Conservation (phyloP, 2,888 invertebrate genomes). For the Andrena haemorrhoa region DNA sequence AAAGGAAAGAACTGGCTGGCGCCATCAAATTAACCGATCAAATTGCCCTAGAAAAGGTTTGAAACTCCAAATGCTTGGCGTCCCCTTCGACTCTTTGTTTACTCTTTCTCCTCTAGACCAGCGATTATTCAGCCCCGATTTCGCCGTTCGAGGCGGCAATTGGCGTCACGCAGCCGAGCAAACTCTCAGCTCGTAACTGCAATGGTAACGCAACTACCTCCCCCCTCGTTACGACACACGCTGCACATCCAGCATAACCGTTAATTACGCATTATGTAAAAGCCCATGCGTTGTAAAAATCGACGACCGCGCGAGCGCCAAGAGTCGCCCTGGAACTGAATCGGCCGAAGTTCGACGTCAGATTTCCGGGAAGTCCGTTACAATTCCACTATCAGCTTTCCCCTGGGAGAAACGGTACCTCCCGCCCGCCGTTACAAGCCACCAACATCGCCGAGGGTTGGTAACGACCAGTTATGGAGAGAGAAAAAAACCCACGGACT, state of each 20-base stretch:
- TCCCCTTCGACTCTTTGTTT: neutral
- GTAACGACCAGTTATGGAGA: neutral
- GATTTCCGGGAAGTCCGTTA: neutral
- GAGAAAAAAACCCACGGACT: neutral
- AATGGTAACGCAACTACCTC: constrained; percentile 58
- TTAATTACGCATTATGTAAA: constrained; percentile 69
- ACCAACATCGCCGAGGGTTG: constrained; percentile 20
- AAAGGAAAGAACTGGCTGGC: too few relatives aligned
- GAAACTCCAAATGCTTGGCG: too few relatives aligned
- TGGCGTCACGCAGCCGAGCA: constrained; percentile 38
- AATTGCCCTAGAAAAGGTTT: too few relatives aligned
- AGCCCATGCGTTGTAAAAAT: constrained; percentile 19
- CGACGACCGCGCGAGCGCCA: constrained; percentile 20
- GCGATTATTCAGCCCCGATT: constrained; percentile 35
- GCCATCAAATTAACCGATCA: too few relatives aligned
- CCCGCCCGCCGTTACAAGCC: constrained; percentile 24
- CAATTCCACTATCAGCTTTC: constrained; percentile 49
- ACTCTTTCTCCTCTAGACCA: neutral
- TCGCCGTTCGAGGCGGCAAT: constrained; percentile 25
- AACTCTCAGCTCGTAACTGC: constrained; percentile 43
- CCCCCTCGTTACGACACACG: constrained; percentile 57
- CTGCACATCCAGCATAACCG: constrained; percentile 47
- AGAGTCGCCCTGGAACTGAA: neutral
- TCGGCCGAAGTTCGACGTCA: neutral
- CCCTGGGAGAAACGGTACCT: constrained; percentile 48